Evolutionary conservation across 2,113 vertebrate species (phyloP).

Genomic region (Colius striatus): DNA sequence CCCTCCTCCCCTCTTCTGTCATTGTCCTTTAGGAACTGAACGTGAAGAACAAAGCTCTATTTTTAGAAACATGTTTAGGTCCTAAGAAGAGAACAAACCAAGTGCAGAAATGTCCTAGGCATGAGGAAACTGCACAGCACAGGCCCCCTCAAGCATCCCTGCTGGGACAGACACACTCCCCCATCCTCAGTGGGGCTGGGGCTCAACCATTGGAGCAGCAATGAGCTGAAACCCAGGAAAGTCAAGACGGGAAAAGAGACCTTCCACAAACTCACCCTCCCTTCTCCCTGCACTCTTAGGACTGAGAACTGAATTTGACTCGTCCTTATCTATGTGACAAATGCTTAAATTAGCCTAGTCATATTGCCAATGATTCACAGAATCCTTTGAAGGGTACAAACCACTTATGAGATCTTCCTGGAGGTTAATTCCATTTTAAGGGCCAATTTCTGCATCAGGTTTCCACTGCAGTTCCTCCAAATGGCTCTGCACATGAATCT

Average conservation of each 20-base stretch:
- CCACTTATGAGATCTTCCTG: background rate
- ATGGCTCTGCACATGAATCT: background rate
- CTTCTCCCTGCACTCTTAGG: background rate
- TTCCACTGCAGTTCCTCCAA: background rate
- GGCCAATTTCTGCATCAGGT: background rate
- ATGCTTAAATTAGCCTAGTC: background rate
- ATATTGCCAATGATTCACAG: background rate
- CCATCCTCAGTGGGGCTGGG: background rate
- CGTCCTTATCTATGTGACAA: background rate
- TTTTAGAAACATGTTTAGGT: background rate
- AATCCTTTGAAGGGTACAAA: background rate
- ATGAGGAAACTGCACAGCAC: background rate
- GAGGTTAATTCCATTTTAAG: background rate
- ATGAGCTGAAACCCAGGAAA: background rate
- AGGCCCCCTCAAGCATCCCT: background rate
- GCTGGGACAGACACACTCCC: background rate
- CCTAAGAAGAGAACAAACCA: background rate
- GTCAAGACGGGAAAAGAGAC: background rate
- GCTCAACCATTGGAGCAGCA: background rate
- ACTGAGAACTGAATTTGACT: background rate
- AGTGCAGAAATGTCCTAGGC: background rate
- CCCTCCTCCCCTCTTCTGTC: background rate
- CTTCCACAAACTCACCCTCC: background rate
- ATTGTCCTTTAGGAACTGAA: constrained; percentile 24
- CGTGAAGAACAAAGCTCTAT: background rate